Evolutionary conservation across 2,888 invertebrate species (phyloP).

Genomic region (Phaonia tiefii): DNA sequence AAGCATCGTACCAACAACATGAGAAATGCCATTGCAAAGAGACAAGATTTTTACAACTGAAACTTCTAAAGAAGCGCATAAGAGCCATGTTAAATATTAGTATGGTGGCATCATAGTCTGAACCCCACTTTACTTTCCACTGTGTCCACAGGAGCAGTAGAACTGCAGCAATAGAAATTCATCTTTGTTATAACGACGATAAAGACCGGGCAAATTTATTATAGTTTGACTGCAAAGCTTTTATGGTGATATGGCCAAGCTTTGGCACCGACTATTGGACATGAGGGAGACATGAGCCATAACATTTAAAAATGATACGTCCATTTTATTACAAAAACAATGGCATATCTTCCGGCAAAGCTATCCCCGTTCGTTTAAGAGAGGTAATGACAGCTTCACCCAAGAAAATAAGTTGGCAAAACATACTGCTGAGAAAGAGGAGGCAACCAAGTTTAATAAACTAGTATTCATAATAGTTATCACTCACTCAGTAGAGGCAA

Average conservation of each 20-base stretch:
- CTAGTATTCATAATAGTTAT: too few species aligned
- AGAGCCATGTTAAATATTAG: slow-evolving; percentile 27
- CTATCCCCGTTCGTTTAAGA: too few species aligned
- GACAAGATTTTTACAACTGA: slow-evolving; percentile 29
- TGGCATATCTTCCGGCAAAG: too few species aligned
- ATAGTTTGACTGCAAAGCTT: slow-evolving; percentile 17
- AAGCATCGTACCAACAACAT: not conserved
- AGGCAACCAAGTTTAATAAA: too few species aligned
- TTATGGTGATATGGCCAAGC: not conserved
- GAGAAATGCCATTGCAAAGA: slow-evolving; percentile 28
- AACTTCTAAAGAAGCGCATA: slow-evolving; percentile 12
- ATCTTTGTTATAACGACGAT: slow-evolving; percentile 23
- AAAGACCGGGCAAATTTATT: slow-evolving; percentile 34
- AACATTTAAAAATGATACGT: too few species aligned
- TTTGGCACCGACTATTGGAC: not conserved
- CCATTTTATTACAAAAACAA: too few species aligned
- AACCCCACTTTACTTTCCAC: not conserved
- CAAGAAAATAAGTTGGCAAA: too few species aligned
- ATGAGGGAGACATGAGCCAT: too few species aligned
- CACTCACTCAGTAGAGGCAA: too few species aligned
- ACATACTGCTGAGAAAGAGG: too few species aligned
- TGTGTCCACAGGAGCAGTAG: not conserved
- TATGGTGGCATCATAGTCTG: not conserved
- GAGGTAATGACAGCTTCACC: too few species aligned
- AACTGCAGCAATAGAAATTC: slow-evolving; percentile 18